Percentiles rank a stretch among this genome's conserved stretches.
Conservation (phyloP, 2,113 vertebrate species). For the Philantomba maxwellii region DNA sequence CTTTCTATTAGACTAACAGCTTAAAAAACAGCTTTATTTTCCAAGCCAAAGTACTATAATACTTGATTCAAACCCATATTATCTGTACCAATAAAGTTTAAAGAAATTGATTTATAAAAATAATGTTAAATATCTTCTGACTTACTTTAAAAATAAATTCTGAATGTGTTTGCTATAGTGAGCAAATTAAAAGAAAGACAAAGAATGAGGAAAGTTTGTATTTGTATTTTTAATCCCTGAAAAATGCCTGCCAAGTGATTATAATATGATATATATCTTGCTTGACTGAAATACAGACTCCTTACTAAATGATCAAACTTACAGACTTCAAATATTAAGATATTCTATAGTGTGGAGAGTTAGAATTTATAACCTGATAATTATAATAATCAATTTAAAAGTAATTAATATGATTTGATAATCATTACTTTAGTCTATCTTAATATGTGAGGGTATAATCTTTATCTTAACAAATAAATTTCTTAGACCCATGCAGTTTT, state of each 20-base stretch:
- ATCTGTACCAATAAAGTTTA: not conserved
- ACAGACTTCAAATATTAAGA: not conserved
- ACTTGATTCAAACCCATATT: not conserved
- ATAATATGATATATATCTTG: not conserved
- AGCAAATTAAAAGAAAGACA: not conserved
- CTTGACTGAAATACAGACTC: not conserved
- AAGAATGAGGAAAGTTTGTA: not conserved
- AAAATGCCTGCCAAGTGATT: not conserved
- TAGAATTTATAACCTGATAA: not conserved
- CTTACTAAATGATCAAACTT: not conserved
- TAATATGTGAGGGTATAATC: not conserved
- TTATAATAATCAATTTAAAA: not conserved
- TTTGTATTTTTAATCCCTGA: not conserved
- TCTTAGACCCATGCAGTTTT: not conserved
- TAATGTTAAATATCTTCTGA: not conserved
- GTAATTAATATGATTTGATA: not conserved
- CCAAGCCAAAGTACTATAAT: not conserved
- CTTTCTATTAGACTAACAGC: conserved; percentile 15
- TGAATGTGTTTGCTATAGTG: not conserved
- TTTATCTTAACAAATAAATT: not conserved
- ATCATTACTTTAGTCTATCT: not conserved
- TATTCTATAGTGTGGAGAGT: fast-evolving
- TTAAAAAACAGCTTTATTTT: not conserved
- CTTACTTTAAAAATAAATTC: not conserved
- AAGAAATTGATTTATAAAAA: conserved; percentile 24